phyloP scores from a whole-genome alignment of 2,113 vertebrate species.

The Clarias batrachus region DNA sequence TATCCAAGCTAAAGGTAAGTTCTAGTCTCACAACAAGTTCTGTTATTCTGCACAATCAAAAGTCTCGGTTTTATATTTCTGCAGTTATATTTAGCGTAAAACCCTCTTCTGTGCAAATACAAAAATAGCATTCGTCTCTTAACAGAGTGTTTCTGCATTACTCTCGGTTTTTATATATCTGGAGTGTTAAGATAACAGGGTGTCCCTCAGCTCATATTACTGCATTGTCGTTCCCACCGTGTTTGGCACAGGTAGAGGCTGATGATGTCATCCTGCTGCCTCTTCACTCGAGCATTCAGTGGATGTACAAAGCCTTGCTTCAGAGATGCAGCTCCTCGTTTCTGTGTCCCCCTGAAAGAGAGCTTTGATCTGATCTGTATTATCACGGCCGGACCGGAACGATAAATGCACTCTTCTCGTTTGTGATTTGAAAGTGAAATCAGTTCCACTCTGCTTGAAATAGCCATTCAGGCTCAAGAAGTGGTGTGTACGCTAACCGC shows the following conservation, averaged over 20 bases:
- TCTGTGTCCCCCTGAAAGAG: constrained; percentile 35
- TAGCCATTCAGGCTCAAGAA: constrained; percentile 24
- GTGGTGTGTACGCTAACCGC: neutral
- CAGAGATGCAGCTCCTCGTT: constrained; percentile 16
- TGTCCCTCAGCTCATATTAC: neutral
- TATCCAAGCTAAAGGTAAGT: too few species aligned
- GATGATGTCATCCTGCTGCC: neutral
- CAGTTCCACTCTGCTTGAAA: constrained; percentile 21
- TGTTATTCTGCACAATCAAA: too few species aligned
- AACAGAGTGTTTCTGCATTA: neutral
- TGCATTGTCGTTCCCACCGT: neutral
- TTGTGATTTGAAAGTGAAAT: constrained; percentile 51
- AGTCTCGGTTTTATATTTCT: neutral
- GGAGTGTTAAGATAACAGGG: neutral
- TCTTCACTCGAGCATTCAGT: neutral
- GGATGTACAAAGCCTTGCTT: constrained; percentile 31
- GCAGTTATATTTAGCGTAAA: neutral
- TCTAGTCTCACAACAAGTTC: too few species aligned
- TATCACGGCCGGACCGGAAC: constrained; percentile 15
- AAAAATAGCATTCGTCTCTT: neutral
- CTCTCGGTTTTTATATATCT: neutral
- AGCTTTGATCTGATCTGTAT: constrained; percentile 36
- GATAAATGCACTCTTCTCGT: constrained; percentile 20
- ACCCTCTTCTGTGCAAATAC: neutral
- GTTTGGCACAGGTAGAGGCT: constrained; percentile 17